phyloP scores from a whole-genome alignment of 2,888 invertebrate species.

The Crepidodera aurea region DNA sequence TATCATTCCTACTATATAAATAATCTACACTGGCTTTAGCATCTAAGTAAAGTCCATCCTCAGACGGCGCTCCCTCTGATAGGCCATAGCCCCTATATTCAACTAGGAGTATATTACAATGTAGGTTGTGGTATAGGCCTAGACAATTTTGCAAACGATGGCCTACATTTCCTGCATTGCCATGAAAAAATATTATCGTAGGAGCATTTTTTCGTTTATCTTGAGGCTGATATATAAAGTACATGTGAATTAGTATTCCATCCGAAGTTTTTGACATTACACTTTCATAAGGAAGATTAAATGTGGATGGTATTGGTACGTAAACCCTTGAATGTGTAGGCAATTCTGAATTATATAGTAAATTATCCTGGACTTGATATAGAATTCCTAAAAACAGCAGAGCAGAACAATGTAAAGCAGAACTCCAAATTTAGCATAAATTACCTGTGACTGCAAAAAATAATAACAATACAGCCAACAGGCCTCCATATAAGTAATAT shows the following conservation, averaged over 20 bases:
- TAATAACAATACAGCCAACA: slow-evolving; percentile 75
- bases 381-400: slow-evolving; percentile 71
- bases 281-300: slow-evolving; percentile 87
- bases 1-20: slow-evolving; percentile 79
- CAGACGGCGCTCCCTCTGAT: slow-evolving; percentile 88
- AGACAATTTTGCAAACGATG: slow-evolving; percentile 81
- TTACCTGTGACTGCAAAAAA: slow-evolving; percentile 76
- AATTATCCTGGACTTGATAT: slow-evolving; percentile 85
- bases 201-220: slow-evolving; percentile 75
- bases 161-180: slow-evolving; percentile 97
- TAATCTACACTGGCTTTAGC: slow-evolving; percentile 89
- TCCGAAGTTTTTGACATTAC: slow-evolving; percentile 78
- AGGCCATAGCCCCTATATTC: slow-evolving; percentile 96
- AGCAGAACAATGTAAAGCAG: no score
- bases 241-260: slow-evolving; percentile 81
- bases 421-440: no score
- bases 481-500: slow-evolving; percentile 85
- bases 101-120: slow-evolving; percentile 89
- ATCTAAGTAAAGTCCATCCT: slow-evolving; percentile 87
- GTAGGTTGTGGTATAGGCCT: slow-evolving; percentile 81
- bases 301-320: slow-evolving; percentile 86
- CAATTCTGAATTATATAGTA: slow-evolving; percentile 89
- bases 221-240: slow-evolving; percentile 78
- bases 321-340: slow-evolving; percentile 89
- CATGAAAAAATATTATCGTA: slow-evolving; percentile 91